Evolutionary conservation across 2,888 invertebrate genomes (phyloP).

Genomic region (Helleia helle): DNA sequence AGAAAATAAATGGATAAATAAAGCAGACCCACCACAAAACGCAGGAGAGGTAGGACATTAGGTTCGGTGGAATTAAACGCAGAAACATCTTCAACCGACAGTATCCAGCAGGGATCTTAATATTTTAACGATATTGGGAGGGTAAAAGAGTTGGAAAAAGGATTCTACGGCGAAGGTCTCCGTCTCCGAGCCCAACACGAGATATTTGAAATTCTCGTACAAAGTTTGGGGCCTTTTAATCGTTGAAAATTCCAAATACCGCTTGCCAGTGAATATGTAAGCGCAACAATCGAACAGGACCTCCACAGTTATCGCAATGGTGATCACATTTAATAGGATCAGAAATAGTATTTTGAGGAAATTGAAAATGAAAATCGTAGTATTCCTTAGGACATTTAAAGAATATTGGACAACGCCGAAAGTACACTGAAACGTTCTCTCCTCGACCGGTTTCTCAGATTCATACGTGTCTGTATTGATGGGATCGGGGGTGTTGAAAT

Average conservation of each 20-base stretch:
- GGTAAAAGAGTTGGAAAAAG: constrained; percentile 35
- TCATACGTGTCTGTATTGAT: constrained; percentile 10
- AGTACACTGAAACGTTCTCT: background rate
- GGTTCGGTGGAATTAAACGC: background rate
- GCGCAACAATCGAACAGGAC: constrained; percentile 32
- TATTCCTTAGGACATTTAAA: background rate
- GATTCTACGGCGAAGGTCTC: constrained; percentile 38
- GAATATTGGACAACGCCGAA: background rate
- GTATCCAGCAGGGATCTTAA: constrained; percentile 31
- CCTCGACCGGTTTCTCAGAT: background rate
- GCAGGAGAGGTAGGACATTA: too few relatives aligned
- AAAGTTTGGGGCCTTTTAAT: constrained; percentile 31
- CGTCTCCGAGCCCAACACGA: constrained; percentile 36
- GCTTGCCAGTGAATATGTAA: constrained; percentile 37
- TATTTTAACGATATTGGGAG: constrained; percentile 35
- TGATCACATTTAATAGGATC: constrained; percentile 33
- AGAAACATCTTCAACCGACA: background rate
- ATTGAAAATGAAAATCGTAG: constrained; percentile 10
- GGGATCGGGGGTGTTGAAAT: too few relatives aligned
- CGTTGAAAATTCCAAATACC: constrained; percentile 36
- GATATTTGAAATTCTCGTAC: constrained; percentile 32
- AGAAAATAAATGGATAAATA: background rate
- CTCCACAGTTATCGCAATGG: constrained; percentile 31
- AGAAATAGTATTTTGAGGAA: constrained; percentile 35
- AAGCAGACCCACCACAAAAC: too few relatives aligned